Conservation (phyloP, 2,888 invertebrate genomes). For the Lacanobia wlatinum region DNA sequence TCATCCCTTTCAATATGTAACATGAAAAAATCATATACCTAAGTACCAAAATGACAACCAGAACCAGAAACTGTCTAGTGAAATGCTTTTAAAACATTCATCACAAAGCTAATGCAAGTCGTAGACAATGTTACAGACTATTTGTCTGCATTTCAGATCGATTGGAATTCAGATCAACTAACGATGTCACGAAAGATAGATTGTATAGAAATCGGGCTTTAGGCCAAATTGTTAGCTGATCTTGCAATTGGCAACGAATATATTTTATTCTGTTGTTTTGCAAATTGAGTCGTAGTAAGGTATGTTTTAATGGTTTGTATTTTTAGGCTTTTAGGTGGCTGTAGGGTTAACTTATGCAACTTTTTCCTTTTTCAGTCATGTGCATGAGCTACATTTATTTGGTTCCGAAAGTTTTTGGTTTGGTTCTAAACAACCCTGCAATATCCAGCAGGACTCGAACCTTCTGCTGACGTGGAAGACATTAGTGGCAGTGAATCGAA, state of each 20-base stretch:
- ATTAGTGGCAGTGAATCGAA: too few species aligned
- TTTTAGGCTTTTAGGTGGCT: not conserved
- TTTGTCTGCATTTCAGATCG: conserved; percentile 39
- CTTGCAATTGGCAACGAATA: conserved; percentile 12
- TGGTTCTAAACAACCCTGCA: too few species aligned
- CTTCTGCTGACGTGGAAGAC: too few species aligned
- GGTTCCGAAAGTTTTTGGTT: too few species aligned
- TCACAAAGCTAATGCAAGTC: conserved; percentile 12
- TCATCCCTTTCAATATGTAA: too few species aligned
- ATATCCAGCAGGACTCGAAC: too few species aligned
- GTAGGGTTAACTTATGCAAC: not conserved
- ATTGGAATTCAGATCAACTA: conserved; percentile 45
- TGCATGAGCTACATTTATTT: too few species aligned
- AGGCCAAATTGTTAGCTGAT: conserved; percentile 37
- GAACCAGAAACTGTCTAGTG: not conserved
- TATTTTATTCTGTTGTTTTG: conserved; percentile 13
- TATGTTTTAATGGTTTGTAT: not conserved
- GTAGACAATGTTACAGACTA: conserved; percentile 15
- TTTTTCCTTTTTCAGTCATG: too few species aligned
- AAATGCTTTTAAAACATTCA: conserved; percentile 3
- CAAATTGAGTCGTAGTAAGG: not conserved
- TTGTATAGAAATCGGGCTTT: conserved; percentile 21
- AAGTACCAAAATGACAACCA: too few species aligned
- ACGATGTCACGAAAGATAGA: conserved; percentile 33
- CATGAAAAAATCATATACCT: too few species aligned